phyloP scores from a whole-genome alignment of 2,797 vertebrate genomes.

The Chelon auratus region DNA sequence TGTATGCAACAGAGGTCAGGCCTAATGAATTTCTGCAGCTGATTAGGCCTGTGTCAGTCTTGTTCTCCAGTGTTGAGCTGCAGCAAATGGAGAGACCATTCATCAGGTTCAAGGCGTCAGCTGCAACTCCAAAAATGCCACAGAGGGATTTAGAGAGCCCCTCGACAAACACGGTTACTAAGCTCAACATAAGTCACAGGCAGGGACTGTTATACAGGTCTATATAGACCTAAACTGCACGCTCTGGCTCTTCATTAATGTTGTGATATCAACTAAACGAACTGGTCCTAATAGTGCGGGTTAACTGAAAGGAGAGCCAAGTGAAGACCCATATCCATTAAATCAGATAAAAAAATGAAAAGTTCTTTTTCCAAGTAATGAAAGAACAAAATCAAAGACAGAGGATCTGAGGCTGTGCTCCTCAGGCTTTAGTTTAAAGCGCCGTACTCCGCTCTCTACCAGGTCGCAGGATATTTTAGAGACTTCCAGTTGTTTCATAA shows the following conservation, averaged over 20 bases:
- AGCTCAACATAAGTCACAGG: slow-evolving; percentile 59
- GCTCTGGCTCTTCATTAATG: slow-evolving; percentile 26
- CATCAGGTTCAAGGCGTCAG: slow-evolving; percentile 69
- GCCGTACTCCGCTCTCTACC: slow-evolving; percentile 14
- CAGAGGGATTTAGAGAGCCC: slow-evolving; percentile 67
- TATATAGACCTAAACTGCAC: slow-evolving; percentile 28
- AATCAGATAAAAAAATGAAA: slow-evolving; percentile 17
- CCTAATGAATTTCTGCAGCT: slow-evolving; percentile 74
- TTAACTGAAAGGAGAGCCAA: slow-evolving; percentile 10
- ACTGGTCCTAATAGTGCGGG: background rate
- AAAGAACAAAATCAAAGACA: slow-evolving; percentile 28
- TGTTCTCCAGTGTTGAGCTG: slow-evolving; percentile 47
- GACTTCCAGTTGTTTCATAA: slow-evolving; percentile 60
- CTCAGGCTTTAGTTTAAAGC: slow-evolving; percentile 18
- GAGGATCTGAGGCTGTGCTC: slow-evolving; percentile 25
- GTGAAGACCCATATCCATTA: background rate
- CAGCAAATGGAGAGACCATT: slow-evolving; percentile 74
- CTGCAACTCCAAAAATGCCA: slow-evolving; percentile 70
- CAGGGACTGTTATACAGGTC: slow-evolving; percentile 30
- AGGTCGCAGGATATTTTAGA: slow-evolving; percentile 50
- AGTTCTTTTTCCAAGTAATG: slow-evolving; percentile 7
- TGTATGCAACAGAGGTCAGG: slow-evolving; percentile 28
- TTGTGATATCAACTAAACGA: slow-evolving; percentile 10
- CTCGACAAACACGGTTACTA: slow-evolving; percentile 55
- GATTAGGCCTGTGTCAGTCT: slow-evolving; percentile 65